Evolutionary conservation across 2,888 invertebrate genomes (phyloP).

Genomic region (Diarsia mendica): DNA sequence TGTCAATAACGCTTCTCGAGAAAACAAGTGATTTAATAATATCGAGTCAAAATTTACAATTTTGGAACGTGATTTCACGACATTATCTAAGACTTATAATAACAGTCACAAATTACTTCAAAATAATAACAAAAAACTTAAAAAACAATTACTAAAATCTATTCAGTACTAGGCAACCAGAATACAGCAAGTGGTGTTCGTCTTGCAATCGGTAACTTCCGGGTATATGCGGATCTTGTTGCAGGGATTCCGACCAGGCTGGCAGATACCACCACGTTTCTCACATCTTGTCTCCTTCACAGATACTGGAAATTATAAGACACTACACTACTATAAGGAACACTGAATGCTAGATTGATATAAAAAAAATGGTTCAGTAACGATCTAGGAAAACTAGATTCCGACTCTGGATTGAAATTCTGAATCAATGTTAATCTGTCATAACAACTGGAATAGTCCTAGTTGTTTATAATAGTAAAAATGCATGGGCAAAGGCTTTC

Average conservation of each 20-base stretch:
- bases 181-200: constrained; percentile 70
- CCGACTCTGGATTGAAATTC: neutral
- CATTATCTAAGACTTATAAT: neutral
- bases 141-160: neutral
- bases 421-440: neutral
- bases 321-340: neutral
- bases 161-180: constrained; percentile 51
- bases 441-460: neutral
- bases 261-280: constrained; percentile 74
- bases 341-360: neutral
- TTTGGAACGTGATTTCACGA: neutral
- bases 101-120: neutral
- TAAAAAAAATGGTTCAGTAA: neutral
- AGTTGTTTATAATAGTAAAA: neutral
- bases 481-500: no score
- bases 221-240: constrained; percentile 27
- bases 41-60: neutral
- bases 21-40: neutral
- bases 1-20: neutral
- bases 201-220: constrained; percentile 70
- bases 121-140: neutral
- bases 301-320: constrained; percentile 73
- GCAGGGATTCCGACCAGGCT: constrained; percentile 59
- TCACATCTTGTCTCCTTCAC: constrained; percentile 77
- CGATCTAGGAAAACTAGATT: neutral